Base-by-base conservation (phyloP, 2,888 invertebrate species). In the Acrobasis suavella region DNA sequence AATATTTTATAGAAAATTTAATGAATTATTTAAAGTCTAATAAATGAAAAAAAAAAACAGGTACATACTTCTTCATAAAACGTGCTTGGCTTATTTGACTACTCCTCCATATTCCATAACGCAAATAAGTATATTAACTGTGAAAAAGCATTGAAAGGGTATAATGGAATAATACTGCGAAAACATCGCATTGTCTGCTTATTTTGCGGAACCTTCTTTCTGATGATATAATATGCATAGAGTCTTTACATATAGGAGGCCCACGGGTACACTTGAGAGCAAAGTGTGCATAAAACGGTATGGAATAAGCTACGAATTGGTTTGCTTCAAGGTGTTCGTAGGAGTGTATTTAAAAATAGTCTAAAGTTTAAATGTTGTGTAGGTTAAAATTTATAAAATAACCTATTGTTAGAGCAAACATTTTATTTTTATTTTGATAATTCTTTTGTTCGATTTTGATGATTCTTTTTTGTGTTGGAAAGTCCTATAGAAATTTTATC, bases 271-370 rank as follows among this genome's bases (percentile, higher is more conserved):
- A 50, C 37, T 62, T 55, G 55, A 50, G 62, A 55, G 55, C 16
- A 56, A 62, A 62, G 37, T 62, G 62, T 62, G 56, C 54, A 55
- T 62, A 62, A 62, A 62, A 55, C 17, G 55, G 55, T 49, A 50
- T 54, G 15, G 49, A 55, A 55, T 55, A 37, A n/a, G 55, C 37
- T 55, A 38, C 8, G 50, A 55, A 62, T 62, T 62, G 62, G 55
- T 55, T 52, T 52, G 32, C 60, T 60, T 42, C 39, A 50, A 58
- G n/a, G 39, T 39, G 51, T 51, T 51, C 37, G 9, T 15, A 51
- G 38, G 0, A 37, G 50, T 39, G 37, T 60, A 16, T 51, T 51
- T 60, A 39, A 39, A 22, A 52, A 17, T 17, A 8, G 56, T 42
- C n/a, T 42, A 16, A 17, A 12, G 42, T 22, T 14, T n/a, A 37